Conservation (phyloP, 2,113 vertebrate genomes). For the Phylloscopus trochilus region DNA sequence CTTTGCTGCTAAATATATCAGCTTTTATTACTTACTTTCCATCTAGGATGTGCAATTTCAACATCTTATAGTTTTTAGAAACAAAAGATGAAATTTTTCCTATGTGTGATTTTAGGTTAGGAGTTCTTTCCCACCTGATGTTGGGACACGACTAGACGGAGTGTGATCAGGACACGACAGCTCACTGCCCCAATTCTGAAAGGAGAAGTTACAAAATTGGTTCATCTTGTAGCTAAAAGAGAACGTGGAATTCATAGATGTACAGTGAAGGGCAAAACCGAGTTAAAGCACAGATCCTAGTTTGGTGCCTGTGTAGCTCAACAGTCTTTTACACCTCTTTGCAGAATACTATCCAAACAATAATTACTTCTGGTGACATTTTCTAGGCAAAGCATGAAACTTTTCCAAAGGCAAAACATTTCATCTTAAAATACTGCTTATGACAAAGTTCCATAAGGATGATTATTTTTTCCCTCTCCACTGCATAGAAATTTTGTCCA, state of each 20-base stretch:
- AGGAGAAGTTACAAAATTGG: neutral
- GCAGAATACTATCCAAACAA: neutral
- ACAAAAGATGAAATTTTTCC: neutral
- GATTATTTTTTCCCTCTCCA: neutral
- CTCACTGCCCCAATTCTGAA: conserved; percentile 91
- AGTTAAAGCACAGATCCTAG: neutral
- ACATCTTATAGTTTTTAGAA: neutral
- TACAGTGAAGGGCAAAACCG: neutral
- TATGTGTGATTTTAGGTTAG: neutral
- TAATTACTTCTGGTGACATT: neutral
- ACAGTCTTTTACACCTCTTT: neutral
- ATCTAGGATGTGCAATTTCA: neutral
- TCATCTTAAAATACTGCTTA: neutral
- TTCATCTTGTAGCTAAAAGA: neutral
- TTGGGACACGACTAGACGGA: conserved; percentile 76
- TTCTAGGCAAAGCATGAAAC: neutral
- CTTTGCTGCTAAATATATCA: neutral
- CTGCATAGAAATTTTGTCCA: neutral
- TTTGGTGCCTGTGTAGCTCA: neutral
- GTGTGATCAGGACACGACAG: conserved; percentile 72
- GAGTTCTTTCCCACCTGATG: conserved; percentile 80
- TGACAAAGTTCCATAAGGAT: neutral
- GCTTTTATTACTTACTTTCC: neutral
- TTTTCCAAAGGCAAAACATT: neutral
- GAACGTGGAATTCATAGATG: neutral